Base-by-base conservation (phyloP, 30 jellyfish, hydroid and myxozoan species). In the Rhopilema esculentum region DNA sequence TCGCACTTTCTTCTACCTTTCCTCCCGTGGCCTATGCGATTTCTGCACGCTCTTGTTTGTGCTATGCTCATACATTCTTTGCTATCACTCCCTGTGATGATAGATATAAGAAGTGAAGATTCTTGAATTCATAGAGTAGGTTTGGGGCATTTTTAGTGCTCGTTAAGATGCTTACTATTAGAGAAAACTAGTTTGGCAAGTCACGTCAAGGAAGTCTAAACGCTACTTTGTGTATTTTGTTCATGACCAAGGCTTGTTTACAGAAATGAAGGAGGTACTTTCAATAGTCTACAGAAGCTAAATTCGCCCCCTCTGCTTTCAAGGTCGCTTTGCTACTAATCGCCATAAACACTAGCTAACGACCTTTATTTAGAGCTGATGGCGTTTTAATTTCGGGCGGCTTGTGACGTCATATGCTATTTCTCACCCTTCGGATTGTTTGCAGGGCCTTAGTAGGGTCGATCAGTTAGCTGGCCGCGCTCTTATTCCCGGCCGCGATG, bases 1-100 rank as follows among this genome's bases (percentile, higher is more conserved):
- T 88, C 97, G 49, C 97, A 89, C 27, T 64, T 64, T 75, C 97
- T 62, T 30, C 97, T 70, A 12, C 97, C 97, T 49, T 89, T 89
- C 50, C 97, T 82, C 16, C 97, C 93, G 51, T 89, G 97, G 50
- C 93, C 97, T 22, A 89, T 89, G 70, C 90, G 86, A 51, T 89
- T 89, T 8, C 97, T 70, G 75, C 97, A 89, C 16, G 93, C 29
- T 66, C 82, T 83, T 0, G 97, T 78, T 40, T 82, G 93, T 1
- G 92, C 93, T 22, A 89, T 82, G 77, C 74, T 33, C 57, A 89
- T 72, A 81, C 97, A 89, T 51, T 89, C 97, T n/a, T 68, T 66
- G 18, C 62, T 22, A 31, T 87, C 88, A 49, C 28, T 27, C 23
- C 87, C 96, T 88, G 19, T 8, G 0, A 66, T 0, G 65, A 25